Conservation (phyloP, 2,888 invertebrate genomes). For the Agonopterix alstromeriana region DNA sequence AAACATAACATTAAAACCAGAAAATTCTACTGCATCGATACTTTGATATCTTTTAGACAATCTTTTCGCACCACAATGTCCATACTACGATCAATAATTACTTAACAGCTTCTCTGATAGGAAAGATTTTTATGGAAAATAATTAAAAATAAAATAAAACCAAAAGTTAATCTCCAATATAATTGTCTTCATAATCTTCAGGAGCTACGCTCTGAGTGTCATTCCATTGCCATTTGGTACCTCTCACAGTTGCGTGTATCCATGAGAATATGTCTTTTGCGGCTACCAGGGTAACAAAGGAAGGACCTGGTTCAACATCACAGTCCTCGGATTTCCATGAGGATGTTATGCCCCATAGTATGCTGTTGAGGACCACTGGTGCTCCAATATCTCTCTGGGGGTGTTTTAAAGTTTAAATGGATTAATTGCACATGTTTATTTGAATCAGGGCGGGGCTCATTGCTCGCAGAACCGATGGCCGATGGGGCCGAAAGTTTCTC, state of each 20-base stretch:
- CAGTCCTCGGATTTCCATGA: conserved; percentile 46
- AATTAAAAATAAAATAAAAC: neutral
- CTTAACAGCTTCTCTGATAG: too few relatives aligned
- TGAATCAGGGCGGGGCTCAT: too few relatives aligned
- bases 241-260: conserved; percentile 36
- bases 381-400: conserved; percentile 50
- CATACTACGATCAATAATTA: too few relatives aligned
- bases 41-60: too few relatives aligned
- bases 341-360: conserved; percentile 50
- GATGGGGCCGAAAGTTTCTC: too few relatives aligned
- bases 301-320: conserved; percentile 22
- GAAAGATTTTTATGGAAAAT: too few relatives aligned
- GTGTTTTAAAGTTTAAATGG: too few relatives aligned
- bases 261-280: conserved; percentile 34
- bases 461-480: too few relatives aligned
- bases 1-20: too few relatives aligned
- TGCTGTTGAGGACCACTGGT: conserved; percentile 46
- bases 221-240: conserved; percentile 26
- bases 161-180: conserved; percentile 1
- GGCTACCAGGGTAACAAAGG: conserved; percentile 38
- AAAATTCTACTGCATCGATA: too few relatives aligned
- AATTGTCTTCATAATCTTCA: conserved; percentile 3
- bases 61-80: too few relatives aligned
- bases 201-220: neutral
- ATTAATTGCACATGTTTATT: too few relatives aligned